These are phyloP conservation scores for Urosaurus nigricauda DNA, from an alignment of 2,797 vertebrate species.

Conservation along the genomic window DNA sequence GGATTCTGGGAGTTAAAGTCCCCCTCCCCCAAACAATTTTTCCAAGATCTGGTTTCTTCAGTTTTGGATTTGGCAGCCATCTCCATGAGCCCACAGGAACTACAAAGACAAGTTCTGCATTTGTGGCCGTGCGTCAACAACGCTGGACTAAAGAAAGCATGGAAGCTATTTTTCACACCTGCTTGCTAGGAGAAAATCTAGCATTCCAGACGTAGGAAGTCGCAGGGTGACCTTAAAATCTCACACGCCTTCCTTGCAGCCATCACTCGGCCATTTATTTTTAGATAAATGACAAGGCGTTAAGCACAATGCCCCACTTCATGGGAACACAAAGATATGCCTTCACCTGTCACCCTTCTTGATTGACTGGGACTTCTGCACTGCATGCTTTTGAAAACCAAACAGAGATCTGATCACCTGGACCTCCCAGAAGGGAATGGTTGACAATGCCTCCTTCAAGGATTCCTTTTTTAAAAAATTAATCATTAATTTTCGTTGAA, in stretches of 20 bases:
- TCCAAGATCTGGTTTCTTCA: background rate
- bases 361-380: conserved; percentile 63
- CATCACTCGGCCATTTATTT: conserved; percentile 67
- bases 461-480: background rate
- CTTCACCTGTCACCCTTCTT: conserved; percentile 68
- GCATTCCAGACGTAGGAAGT: conserved; percentile 40
- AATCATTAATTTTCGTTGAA: background rate
- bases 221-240: conserved; percentile 55
- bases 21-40: too few relatives aligned
- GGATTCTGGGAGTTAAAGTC: background rate
- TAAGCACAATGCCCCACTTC: conserved; percentile 64
- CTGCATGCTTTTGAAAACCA: conserved; percentile 27
- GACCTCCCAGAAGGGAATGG: conserved; percentile 45
- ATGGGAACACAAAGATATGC: conserved; percentile 55
- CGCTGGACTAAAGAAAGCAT: conserved; percentile 30
- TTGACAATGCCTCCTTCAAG: conserved; percentile 21
- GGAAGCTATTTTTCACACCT: conserved; percentile 26
- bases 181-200: conserved; percentile 37
- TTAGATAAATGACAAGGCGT: conserved; percentile 65
- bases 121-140: background rate
- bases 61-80: background rate
- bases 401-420: conserved; percentile 58
- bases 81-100: background rate
- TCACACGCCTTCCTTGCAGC: conserved; percentile 36
- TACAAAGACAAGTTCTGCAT: background rate